These are phyloP conservation scores for Ectropis crepuscularia DNA, from an alignment of 2,888 invertebrate genomes.

Conservation along the genomic window DNA sequence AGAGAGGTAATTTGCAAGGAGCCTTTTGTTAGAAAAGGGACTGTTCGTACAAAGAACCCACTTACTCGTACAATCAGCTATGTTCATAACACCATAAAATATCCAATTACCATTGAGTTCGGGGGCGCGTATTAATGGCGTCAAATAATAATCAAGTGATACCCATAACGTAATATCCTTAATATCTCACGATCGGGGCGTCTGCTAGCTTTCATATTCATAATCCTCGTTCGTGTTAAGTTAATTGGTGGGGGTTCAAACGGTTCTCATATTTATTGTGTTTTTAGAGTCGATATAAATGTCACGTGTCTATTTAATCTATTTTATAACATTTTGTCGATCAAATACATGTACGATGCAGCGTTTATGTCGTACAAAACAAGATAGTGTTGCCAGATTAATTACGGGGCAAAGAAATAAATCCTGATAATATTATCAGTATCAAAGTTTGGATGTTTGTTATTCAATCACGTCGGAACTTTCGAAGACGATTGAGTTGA, in stretches of 20 bases:
- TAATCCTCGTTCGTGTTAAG: conserved; percentile 33
- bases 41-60: conserved; percentile 64
- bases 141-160: conserved; percentile 67
- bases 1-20: conserved; percentile 75
- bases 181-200: conserved; percentile 44
- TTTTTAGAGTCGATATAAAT: conserved; percentile 2
- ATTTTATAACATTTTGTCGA: conserved; percentile 7
- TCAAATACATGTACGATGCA: conserved; percentile 5
- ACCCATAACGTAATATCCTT: conserved; percentile 50
- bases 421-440: too few species aligned
- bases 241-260: conserved; percentile 31
- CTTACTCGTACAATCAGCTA: conserved; percentile 64
- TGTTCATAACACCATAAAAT: conserved; percentile 69
- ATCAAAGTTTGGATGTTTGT: too few species aligned
- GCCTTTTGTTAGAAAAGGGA: conserved; percentile 74
- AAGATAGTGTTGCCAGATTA: too few species aligned
- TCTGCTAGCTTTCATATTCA: conserved; percentile 31
- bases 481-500: too few species aligned
- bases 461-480: too few species aligned
- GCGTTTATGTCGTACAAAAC: too few species aligned
- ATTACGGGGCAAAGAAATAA: too few species aligned
- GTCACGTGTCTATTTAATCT: conserved; percentile 2
- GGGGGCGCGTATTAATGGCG: conserved; percentile 57
- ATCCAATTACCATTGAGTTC: conserved; percentile 63
- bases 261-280: conserved; percentile 13